Percentiles rank a stretch among this genome's conserved stretches.
phyloP scores from a whole-genome alignment of 2,113 vertebrate species.

The Tylochromis polylepis region DNA sequence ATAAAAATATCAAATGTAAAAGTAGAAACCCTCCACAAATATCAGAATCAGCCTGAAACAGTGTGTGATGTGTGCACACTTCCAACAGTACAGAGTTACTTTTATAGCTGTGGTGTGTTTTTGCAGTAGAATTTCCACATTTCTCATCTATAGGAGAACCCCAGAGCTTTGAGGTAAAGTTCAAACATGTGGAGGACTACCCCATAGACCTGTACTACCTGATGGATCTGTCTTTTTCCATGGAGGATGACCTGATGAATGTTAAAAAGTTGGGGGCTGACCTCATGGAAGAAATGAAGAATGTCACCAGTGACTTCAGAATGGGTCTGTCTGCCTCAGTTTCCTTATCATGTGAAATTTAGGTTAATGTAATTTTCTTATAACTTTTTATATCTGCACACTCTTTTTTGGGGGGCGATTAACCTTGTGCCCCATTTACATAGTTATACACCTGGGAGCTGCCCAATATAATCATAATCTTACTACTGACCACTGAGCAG shows the following conservation, averaged over 20 bases:
- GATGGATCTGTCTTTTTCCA: background rate
- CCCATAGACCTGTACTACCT: background rate
- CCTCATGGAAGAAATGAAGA: background rate
- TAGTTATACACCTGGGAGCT: slow-evolving; percentile 21
- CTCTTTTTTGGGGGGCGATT: background rate
- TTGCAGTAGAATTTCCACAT: background rate
- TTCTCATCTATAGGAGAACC: background rate
- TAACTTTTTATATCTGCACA: background rate
- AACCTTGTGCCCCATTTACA: slow-evolving; percentile 17
- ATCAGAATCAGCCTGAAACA: background rate
- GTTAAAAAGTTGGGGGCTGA: background rate
- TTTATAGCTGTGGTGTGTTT: background rate
- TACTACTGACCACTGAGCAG: slow-evolving; percentile 7
- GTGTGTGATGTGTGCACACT: background rate
- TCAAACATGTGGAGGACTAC: background rate
- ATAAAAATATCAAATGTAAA: background rate
- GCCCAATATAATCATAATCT: slow-evolving; percentile 23
- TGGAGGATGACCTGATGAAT: background rate
- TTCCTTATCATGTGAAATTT: background rate
- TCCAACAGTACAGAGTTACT: background rate
- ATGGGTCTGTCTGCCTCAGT: background rate
- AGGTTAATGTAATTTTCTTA: background rate
- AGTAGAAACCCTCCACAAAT: background rate
- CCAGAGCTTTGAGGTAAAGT: background rate
- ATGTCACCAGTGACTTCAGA: background rate